Base-by-base conservation (phyloP, 2,113 vertebrate genomes). In the Coracopsis vasa region DNA sequence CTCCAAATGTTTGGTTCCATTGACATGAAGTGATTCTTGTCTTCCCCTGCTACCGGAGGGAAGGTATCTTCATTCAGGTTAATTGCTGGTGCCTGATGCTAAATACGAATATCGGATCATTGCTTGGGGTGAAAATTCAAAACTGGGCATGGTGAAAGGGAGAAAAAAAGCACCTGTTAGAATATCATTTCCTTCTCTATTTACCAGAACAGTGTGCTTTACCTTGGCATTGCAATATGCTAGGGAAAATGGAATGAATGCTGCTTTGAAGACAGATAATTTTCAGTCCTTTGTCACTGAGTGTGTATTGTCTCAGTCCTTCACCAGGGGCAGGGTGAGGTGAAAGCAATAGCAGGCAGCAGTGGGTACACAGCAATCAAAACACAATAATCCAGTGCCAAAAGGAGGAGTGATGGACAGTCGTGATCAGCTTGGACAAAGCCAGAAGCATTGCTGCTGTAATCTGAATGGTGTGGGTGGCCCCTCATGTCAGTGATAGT, bases 1-100 rank as follows among this genome's bases (percentile, higher is more conserved):
- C 86, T 95, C 85, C 83, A 95, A 96, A 92, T 96, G 90, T 96
- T 93, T 94, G 73, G 73, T 95, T 91, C 42, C 33, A 61, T 64
- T 96, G 97, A 86, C 56, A 81, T 51, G 77, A 84, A 96, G 89
- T 16, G 29, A 93, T 94, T 95, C 77, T 72, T 93, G 33, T 80
- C 39, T 77, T 86, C 33, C 67, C 67, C 48, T 89, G 51, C 54
- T 91, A 88, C 90, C 48, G 64, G 65, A 89, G 90, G 80, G 77
- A 85, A 93, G 45, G 56, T 74, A 47, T 80, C 78, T 92, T 96
- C 58, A 58, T 92, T 96, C 67, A 66, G 88, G 86, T 97, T 95
- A 97, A 93, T 90, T 97, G 80, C 75, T 79, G 51, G 24, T 79
- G 69, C 88, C 67, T 86, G 61, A 66, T 37, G 23, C 61, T 92